Percentiles rank a stretch among this genome's conserved stretches.
phyloP scores from a whole-genome alignment of 2,797 vertebrate genomes.

The Sphenopsis melanotis region DNA sequence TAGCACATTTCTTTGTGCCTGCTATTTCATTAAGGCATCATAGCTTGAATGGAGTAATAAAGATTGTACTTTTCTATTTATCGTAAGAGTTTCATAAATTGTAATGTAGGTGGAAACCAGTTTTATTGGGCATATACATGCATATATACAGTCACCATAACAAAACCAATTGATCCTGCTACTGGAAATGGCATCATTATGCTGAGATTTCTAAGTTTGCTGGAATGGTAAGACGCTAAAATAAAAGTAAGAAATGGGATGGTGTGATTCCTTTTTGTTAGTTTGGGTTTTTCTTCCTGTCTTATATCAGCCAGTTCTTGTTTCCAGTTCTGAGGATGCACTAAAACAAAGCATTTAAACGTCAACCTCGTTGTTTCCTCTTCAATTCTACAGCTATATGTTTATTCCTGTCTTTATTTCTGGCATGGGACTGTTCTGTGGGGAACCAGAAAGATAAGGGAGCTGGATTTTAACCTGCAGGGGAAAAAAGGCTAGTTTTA shows the following conservation, averaged over 20 bases:
- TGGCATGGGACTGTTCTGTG: background rate
- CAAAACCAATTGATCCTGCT: slow-evolving; percentile 10
- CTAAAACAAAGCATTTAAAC: background rate
- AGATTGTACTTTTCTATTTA: background rate
- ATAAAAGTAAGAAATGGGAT: background rate
- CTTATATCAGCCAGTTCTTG: background rate
- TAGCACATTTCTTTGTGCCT: background rate
- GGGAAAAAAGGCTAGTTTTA: background rate
- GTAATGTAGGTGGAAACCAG: background rate
- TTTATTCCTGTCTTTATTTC: background rate
- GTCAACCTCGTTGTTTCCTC: background rate
- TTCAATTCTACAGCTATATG: background rate
- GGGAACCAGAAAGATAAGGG: background rate
- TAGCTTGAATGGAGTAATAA: slow-evolving; percentile 4
- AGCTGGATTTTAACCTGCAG: background rate
- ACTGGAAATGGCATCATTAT: background rate
- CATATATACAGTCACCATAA: background rate
- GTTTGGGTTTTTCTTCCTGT: background rate
- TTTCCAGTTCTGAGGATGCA: background rate
- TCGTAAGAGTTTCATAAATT: background rate
- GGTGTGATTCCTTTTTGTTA: background rate
- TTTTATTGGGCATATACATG: background rate
- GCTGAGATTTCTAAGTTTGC: background rate
- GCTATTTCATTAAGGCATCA: background rate
- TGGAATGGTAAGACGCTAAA: background rate